Conservation (phyloP, 2,888 invertebrate species). For the Andricus quercusramuli region DNA sequence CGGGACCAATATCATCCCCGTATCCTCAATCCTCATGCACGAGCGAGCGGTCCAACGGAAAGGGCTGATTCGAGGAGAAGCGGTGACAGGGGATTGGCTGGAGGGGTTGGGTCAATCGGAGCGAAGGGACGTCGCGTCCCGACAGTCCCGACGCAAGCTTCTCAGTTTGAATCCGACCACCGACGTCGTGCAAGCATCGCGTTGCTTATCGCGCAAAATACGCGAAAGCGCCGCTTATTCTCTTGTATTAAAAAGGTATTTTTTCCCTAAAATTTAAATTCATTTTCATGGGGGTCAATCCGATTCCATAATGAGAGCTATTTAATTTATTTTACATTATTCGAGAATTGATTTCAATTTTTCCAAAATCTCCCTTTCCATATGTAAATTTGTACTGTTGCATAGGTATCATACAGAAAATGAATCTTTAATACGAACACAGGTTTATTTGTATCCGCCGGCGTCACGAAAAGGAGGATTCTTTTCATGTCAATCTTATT, state of each 20-base stretch:
- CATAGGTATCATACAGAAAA: background rate
- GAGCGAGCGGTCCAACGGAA: constrained; percentile 49
- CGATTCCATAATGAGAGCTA: background rate
- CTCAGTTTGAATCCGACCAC: constrained; percentile 74
- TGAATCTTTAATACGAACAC: background rate
- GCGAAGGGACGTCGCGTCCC: constrained; percentile 67
- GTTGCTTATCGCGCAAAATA: constrained; percentile 48
- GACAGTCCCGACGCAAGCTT: constrained; percentile 58
- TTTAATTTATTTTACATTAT: background rate
- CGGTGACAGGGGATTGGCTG: constrained; percentile 61
- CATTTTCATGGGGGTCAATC: background rate
- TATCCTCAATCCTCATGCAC: background rate
- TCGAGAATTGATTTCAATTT: background rate
- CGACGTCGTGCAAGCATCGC: constrained; percentile 60
- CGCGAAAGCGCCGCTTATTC: constrained; percentile 50
- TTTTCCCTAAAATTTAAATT: background rate
- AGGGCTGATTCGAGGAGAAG: constrained; percentile 56
- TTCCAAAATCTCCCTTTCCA: background rate
- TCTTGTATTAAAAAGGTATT: constrained; percentile 22
- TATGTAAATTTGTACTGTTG: background rate
- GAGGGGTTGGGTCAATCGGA: constrained; percentile 70
- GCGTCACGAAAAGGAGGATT: background rate
- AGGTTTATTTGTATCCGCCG: background rate
- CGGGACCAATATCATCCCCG: background rate
- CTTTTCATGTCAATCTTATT: background rate